phyloP scores from a whole-genome alignment of 2,888 invertebrate species.

The Cinara cedri region DNA sequence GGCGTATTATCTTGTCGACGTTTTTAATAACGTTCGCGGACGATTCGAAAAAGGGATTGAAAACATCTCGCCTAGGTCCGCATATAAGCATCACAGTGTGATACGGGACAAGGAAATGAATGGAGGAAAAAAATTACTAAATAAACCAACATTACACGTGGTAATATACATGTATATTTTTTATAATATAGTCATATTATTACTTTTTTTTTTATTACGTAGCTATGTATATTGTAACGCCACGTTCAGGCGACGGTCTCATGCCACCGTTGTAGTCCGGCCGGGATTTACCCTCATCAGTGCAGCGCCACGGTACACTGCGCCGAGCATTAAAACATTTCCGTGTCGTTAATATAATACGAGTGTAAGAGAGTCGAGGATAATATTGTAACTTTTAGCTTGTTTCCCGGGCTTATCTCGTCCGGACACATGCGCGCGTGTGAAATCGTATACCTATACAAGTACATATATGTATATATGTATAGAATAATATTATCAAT shows the following conservation, averaged over 20 bases:
- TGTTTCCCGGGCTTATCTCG: slow-evolving; percentile 54
- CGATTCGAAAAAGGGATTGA: no score
- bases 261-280: slow-evolving; percentile 11
- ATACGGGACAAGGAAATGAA: no score
- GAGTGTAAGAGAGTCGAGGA: slow-evolving; percentile 46
- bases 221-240: no score
- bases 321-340: slow-evolving; percentile 44
- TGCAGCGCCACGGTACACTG: slow-evolving; percentile 16
- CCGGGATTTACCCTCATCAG: slow-evolving; percentile 55
- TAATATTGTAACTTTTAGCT: slow-evolving; percentile 46
- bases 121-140: no score
- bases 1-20: no score
- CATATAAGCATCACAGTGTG: no score
- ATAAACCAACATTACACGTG: neutral
- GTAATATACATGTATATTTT: neutral
- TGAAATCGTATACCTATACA: no score
- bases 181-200: neutral
- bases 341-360: slow-evolving; percentile 51
- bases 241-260: slow-evolving; percentile 42
- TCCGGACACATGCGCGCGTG: slow-evolving; percentile 30
- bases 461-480: no score
- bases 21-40: no score
- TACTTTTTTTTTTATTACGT: no score
- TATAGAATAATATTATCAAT: no score
- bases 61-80: no score